phyloP scores from a whole-genome alignment of 2,113 vertebrate species.

The Hippocampus barbouri region DNA sequence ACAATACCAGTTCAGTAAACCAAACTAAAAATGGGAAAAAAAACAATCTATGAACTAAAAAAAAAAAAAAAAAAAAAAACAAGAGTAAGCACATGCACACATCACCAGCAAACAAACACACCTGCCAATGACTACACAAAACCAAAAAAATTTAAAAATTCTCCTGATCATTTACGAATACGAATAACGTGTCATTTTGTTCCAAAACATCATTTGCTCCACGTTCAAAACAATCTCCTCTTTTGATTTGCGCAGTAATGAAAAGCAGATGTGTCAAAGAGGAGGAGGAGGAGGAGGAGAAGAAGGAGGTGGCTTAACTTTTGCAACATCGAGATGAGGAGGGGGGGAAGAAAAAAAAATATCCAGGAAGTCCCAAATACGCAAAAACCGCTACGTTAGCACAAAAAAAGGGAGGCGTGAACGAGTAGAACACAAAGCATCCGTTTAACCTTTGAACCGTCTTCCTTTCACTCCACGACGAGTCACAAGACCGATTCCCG shows the following conservation, averaged over 20 bases:
- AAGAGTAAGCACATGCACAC: no score
- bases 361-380: conserved; percentile 67
- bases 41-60: no score
- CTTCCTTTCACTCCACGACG: conserved; percentile 44
- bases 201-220: neutral
- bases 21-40: no score
- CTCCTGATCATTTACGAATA: no score
- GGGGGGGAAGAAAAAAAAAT: neutral
- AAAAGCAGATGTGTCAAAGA: conserved; percentile 43
- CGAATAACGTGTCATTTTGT: neutral
- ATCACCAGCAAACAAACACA: no score
- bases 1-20: no score
- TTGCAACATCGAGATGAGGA: neutral
- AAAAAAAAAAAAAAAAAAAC: no score
- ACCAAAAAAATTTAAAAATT: no score
- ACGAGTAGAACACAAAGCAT: conserved; percentile 30
- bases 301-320: neutral
- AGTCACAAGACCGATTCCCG: conserved; percentile 69
- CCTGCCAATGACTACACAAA: no score
- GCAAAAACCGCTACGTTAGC: conserved; percentile 59
- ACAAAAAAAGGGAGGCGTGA: conserved; percentile 41
- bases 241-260: conserved; percentile 17
- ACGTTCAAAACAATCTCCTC: neutral
- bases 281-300: neutral
- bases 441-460: conserved; percentile 73